A percentile compares a stretch with the other conserved stretches of the same genome.
These are phyloP conservation scores for Girardinichthys multiradiatus DNA, from an alignment of 2,113 vertebrate species.

Conservation along the genomic window DNA sequence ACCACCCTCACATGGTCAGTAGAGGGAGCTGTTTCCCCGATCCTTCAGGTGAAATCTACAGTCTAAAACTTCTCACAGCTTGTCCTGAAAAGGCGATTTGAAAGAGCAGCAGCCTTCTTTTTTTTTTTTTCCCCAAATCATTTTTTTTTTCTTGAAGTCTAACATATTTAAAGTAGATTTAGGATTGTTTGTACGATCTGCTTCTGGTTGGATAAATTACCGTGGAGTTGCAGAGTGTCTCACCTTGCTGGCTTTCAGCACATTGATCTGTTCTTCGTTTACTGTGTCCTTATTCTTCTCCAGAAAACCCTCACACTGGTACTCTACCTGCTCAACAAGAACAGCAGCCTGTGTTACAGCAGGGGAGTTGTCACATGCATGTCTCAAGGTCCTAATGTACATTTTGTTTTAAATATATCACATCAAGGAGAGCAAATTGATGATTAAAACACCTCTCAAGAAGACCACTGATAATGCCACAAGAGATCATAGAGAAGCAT, in stretches of 20 bases:
- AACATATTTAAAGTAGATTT: not conserved
- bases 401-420: not conserved
- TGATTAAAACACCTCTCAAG: not conserved
- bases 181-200: not conserved
- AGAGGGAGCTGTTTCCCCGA: constrained; percentile 48
- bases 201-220: not conserved
- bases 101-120: not conserved
- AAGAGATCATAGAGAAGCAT: constrained; percentile 1
- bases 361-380: no score
- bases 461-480: no score
- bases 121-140: not conserved
- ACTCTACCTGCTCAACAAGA: constrained; percentile 87
- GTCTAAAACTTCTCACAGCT: not conserved
- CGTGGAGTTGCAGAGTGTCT: constrained; percentile 4
- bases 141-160: not conserved
- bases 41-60: not conserved
- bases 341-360: constrained; percentile 20
- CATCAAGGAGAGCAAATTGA: not conserved
- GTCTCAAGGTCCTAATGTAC: not conserved
- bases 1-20: constrained; percentile 26
- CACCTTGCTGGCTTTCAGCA: constrained; percentile 98
- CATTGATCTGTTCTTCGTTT: constrained; percentile 97
- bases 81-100: no score
- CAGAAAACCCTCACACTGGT: constrained; percentile 97
- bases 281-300: constrained; percentile 99